Conservation (phyloP, 2,888 invertebrate species). For the Rugalucina vietnamica region DNA sequence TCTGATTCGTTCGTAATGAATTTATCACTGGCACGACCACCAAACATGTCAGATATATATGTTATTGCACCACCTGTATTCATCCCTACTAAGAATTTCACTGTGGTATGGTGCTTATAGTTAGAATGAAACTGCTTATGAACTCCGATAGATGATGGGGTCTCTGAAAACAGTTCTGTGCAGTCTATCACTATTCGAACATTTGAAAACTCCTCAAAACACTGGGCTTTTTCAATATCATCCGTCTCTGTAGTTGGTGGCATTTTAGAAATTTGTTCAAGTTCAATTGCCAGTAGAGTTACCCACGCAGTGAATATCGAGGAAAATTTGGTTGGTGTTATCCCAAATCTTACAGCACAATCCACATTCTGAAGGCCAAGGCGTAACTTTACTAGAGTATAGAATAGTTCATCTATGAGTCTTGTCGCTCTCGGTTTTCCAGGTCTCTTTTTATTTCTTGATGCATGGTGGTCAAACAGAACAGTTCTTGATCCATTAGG, state of each 20-base stretch:
- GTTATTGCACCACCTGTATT: conserved; percentile 23
- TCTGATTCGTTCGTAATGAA: conserved; percentile 9
- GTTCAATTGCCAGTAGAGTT: conserved; percentile 1
- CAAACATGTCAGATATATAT: conserved; percentile 14
- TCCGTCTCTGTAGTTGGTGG: neutral
- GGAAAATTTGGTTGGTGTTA: neutral
- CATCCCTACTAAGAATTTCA: conserved; percentile 50
- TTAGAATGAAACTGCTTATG: conserved; percentile 29
- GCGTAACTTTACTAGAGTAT: conserved; percentile 19
- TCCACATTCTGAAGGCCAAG: conserved; percentile 13
- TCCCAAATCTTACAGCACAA: conserved; percentile 18
- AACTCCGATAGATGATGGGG: neutral
- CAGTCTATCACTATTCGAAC: conserved; percentile 23
- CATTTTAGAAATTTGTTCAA: conserved; percentile 25
- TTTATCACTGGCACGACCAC: conserved; percentile 2
- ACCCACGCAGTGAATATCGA: conserved; percentile 26
- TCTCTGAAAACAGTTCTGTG: conserved; percentile 21
- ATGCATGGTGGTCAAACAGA: neutral
- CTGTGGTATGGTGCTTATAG: conserved; percentile 49
- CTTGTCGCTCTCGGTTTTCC: neutral
- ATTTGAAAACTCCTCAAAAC: conserved; percentile 19
- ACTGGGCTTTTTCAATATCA: neutral
- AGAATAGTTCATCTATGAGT: conserved; percentile 29
- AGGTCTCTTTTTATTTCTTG: conserved; percentile 13
- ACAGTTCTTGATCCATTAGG: conserved; percentile 28